These are phyloP conservation scores for Heteromurus nitidus DNA, from an alignment of 2,888 invertebrate species.

Conservation along the genomic window DNA sequence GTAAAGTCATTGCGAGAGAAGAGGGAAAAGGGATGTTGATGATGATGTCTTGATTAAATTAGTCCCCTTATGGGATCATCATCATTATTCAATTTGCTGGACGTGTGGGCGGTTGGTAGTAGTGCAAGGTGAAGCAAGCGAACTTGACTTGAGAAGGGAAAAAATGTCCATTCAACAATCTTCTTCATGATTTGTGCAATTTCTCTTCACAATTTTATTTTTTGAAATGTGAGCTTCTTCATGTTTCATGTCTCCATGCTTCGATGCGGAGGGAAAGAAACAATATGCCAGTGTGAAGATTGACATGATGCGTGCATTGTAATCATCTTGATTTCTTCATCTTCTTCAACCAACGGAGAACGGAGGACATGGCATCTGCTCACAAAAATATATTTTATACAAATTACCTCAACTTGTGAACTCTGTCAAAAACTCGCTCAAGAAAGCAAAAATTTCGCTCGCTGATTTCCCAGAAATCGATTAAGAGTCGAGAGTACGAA, in stretches of 20 bases:
- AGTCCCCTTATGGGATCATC: neutral
- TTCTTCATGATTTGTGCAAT: neutral
- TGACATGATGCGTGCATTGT: neutral
- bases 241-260: neutral
- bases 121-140: neutral
- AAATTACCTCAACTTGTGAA: neutral
- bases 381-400: neutral
- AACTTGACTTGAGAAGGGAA: neutral
- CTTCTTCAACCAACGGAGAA: neutral
- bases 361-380: neutral
- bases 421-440: neutral
- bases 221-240: neutral
- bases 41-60: slow-evolving; percentile 24
- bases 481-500: slow-evolving; percentile 26
- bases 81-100: slow-evolving; percentile 8
- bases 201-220: neutral
- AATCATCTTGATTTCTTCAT: neutral
- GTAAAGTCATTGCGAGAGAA: neutral
- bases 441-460: neutral
- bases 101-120: slow-evolving; percentile 7
- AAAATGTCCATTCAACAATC: neutral
- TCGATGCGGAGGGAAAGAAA: neutral
- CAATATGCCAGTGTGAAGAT: neutral
- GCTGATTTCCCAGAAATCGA: slow-evolving; percentile 64
- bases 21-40: neutral